Percentiles rank a stretch among this genome's conserved stretches.
These are phyloP conservation scores for Pedionomus torquatus DNA, from an alignment of 2,113 vertebrate genomes.

Conservation along the genomic window DNA sequence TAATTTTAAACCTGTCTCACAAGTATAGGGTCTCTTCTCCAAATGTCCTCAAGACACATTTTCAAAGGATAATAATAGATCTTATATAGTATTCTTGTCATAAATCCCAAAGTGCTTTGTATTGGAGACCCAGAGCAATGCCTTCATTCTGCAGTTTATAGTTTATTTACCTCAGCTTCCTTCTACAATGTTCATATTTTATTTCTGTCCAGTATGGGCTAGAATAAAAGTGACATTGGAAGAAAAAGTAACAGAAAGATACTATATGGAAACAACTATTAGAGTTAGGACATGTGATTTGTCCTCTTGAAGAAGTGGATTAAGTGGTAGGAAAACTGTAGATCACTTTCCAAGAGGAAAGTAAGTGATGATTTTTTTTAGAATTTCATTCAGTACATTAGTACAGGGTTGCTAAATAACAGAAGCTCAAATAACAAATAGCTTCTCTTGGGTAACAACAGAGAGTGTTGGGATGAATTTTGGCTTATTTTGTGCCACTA, in stretches of 20 bases:
- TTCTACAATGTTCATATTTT: background rate
- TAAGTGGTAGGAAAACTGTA: background rate
- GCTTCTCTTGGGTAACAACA: background rate
- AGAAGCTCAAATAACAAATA: background rate
- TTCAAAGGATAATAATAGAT: background rate
- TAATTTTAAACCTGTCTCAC: conserved; percentile 11
- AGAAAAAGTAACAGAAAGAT: background rate
- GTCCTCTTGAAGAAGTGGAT: background rate
- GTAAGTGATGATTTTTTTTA: background rate
- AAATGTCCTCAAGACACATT: background rate
- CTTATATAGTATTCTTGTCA: background rate
- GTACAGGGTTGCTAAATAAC: background rate
- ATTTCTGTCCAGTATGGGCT: background rate
- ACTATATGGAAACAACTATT: background rate
- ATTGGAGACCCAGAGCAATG: background rate
- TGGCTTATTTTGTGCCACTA: background rate
- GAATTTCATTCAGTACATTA: background rate
- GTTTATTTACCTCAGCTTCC: background rate
- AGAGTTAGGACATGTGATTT: background rate
- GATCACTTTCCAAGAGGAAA: background rate
- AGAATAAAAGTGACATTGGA: background rate
- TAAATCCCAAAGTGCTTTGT: background rate
- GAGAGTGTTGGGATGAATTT: background rate
- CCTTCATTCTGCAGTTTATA: background rate
- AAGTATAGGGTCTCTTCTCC: background rate